Percentiles rank a stretch among this genome's conserved stretches.
Evolutionary conservation across 2,888 invertebrate species (phyloP).

Genomic region (Mythimna ferrago): DNA sequence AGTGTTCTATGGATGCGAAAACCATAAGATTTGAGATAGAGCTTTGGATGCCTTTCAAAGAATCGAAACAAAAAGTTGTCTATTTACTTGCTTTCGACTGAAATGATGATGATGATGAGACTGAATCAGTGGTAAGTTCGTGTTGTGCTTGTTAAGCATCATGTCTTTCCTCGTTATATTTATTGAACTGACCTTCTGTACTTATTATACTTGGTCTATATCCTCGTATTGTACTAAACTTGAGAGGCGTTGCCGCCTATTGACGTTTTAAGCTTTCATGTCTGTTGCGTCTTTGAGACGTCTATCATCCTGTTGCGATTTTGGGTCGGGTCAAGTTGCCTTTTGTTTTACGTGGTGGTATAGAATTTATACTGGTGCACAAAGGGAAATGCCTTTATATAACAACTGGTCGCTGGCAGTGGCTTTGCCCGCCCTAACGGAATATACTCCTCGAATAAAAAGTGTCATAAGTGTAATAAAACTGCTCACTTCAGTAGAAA

Average conservation of each 20-base stretch:
- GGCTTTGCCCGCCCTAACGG: too few species aligned
- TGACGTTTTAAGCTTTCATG: conserved; percentile 66
- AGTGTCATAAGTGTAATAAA: too few species aligned
- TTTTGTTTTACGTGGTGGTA: conserved; percentile 30
- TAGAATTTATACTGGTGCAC: conserved; percentile 1
- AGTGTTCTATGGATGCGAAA: too few species aligned
- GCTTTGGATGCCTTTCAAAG: too few species aligned
- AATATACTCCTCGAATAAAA: too few species aligned
- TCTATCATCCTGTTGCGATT: conserved; percentile 30
- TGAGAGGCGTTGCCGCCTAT: conserved; percentile 69
- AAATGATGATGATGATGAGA: neutral
- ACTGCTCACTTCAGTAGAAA: too few species aligned
- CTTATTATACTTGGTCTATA: neutral
- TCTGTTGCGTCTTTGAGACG: conserved; percentile 36
- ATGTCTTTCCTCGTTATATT: neutral
- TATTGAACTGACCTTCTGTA: neutral
- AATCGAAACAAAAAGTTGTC: too few species aligned
- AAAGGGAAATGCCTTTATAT: neutral
- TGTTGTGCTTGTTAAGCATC: too few species aligned
- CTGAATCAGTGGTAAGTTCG: too few species aligned
- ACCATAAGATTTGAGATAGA: too few species aligned
- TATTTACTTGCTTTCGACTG: too few species aligned
- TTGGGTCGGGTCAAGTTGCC: conserved; percentile 40
- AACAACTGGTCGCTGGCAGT: too few species aligned
- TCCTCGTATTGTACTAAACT: conserved; percentile 67